Evolutionary conservation across 2,888 invertebrate genomes (phyloP), one percentile per base, ranked within the genome.

Genomic region (Scaeva pyrastri): DNA sequence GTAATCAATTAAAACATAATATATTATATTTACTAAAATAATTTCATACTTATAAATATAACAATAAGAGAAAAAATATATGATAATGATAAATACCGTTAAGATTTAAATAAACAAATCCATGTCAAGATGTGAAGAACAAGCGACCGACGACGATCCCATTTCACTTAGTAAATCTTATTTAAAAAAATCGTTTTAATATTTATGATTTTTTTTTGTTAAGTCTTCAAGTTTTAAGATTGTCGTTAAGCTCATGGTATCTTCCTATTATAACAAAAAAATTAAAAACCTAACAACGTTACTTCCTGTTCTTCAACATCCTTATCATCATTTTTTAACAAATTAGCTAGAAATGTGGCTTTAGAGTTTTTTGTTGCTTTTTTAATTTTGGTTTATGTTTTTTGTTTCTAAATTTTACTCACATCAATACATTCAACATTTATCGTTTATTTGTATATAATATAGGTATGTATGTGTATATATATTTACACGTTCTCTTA

Each of bases 341-440:
- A 39, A 72, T 76, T 60, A 85, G 73, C 62, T 70, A 81, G 26
- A 76, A 81, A 70, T 72, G 77, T 76, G 56, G 58, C n/a, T 76
- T 66, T 45, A 26, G 48, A n/a, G n/a, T n/a, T n/a, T n/a, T n/a
- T n/a, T 36, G 43, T 55, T n/a, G 23, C 16, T 58, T 68, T 39
- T 48, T 64, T n/a, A n/a, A n/a, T 52, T 62, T 14, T 19, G 2
- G 2, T 19, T n/a, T 58, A 10, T 73, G 48, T 48, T 31, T 2
- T 31, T 64, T 41, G 14, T 56, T 11, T 52, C 43, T 74, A 60
- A 58, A 56, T 58, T 72, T 79, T 68, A 52, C 66, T 45, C 31
- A 85, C 76, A 85, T 81, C 73, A 85, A 76, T 70, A 85, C 85
- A 85, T 77, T 77, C 55, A 85, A 85, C 85, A 85, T 85, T 85